Evolutionary conservation across 2,113 vertebrate species (phyloP), one percentile per base, ranked within the genome.

Genomic region (Ibidorhyncha struthersii): DNA sequence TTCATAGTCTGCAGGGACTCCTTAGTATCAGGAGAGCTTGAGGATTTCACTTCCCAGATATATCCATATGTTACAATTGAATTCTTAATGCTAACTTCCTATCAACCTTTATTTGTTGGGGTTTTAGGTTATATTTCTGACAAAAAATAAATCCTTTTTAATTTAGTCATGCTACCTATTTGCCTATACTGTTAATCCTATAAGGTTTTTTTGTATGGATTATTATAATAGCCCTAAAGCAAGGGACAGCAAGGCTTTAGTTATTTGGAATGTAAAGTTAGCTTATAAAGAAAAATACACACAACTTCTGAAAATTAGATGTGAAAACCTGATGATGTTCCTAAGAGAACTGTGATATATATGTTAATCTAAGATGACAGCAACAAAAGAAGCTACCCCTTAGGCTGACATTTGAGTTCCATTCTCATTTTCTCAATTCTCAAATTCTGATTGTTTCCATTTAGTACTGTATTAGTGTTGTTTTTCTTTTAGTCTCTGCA

Each of bases 91-190:
- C 98, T 99, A 97, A 98, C 94, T 97, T 98, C 61, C 67, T 98
- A 98, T 99, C 99, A 99, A 98, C 98, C 99, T 99, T 98, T 99
- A 99, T 99, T 99, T 99, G 99, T 99, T 99, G 97, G 88, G 89
- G 71, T 97, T 83, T 94, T 93, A 92, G 82, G 82, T 97, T 95
- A 82, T 90, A 97, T 96, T 97, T 89, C 96, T 84, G 96, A 96
- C 97, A 95, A 97, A 92, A 97, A 97, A 97, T 83, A 97, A 91
- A 97, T 99, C 98, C 98, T 98, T 99, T 98, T 98, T 98, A 98
- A 98, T 97, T 98, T 97, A 99, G 98, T 98, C 98, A 98, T 98
- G 98, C 98, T 99, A 98, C 98, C 97, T 98, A 98, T 98, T 99
- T 99, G 99, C 99, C 99, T 99, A 98, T 98, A 98, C 98, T 98